A percentile compares a stretch with the other conserved stretches of the same genome.
Conservation (phyloP, 1,140 invertebrate genomes). For the Drosophila pseudoobscura region DNA sequence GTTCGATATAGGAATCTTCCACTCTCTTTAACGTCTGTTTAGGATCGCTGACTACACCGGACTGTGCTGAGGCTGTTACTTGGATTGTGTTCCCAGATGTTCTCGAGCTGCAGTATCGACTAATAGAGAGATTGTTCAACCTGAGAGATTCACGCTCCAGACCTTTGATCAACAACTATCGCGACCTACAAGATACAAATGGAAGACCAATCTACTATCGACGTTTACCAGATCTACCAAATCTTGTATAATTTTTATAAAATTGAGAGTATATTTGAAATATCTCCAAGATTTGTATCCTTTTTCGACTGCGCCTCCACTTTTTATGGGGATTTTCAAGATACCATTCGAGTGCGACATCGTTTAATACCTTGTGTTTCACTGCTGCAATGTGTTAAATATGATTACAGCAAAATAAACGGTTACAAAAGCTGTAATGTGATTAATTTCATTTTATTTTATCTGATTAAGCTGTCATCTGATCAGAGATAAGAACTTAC, state of each 20-base stretch:
- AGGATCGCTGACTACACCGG: slow-evolving; percentile 91
- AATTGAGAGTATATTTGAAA: not conserved
- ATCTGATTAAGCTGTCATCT: slow-evolving; percentile 1
- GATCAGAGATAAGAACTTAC: slow-evolving; percentile 12
- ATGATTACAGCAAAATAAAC: no score
- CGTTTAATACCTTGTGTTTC: no score
- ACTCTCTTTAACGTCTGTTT: slow-evolving; percentile 49
- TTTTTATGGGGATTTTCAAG: no score
- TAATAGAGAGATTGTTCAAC: slow-evolving; percentile 58
- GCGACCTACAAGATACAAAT: slow-evolving; percentile 83
- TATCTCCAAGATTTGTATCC: no score
- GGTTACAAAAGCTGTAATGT: not conserved
- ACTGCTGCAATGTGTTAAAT: no score
- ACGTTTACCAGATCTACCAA: not conserved
- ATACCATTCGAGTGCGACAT: no score
- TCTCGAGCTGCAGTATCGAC: slow-evolving; percentile 28
- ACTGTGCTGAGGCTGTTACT: slow-evolving; percentile 69
- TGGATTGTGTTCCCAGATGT: slow-evolving; percentile 68
- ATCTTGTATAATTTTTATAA: not conserved
- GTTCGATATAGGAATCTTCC: no score
- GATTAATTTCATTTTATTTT: slow-evolving; percentile 10
- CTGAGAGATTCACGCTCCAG: slow-evolving; percentile 40
- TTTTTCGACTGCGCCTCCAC: no score
- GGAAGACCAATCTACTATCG: slow-evolving; percentile 85
- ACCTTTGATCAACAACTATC: slow-evolving; percentile 59